These are phyloP conservation scores for Prunella strophiata DNA, from an alignment of 2,797 vertebrate species.

Conservation along the genomic window DNA sequence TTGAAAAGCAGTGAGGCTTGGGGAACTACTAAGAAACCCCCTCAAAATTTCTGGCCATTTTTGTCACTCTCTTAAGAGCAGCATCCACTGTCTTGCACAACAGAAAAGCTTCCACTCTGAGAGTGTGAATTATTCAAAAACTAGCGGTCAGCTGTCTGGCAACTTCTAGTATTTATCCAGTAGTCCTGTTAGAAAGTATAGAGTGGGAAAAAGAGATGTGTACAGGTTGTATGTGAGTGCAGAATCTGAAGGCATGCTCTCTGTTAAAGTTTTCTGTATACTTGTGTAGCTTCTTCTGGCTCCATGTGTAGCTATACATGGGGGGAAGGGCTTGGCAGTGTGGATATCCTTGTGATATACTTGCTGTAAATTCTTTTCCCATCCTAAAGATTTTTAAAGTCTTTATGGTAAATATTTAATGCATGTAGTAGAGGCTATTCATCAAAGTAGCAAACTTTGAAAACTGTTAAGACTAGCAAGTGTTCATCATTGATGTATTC, in stretches of 20 bases:
- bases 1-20: not conserved
- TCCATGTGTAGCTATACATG: not conserved
- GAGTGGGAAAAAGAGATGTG: not conserved
- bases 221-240: not conserved
- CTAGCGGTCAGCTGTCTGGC: not conserved
- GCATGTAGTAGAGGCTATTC: not conserved
- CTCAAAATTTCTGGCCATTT: not conserved
- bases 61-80: not conserved
- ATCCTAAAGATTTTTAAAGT: not conserved
- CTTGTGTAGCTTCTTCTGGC: not conserved
- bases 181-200: not conserved
- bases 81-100: not conserved
- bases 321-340: not conserved
- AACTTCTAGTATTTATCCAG: not conserved
- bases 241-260: not conserved
- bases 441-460: not conserved
- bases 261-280: not conserved
- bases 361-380: not conserved
- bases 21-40: not conserved
- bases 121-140: not conserved
- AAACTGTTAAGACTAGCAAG: not conserved
- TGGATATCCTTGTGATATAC: not conserved
- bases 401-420: not conserved
- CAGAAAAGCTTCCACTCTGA: not conserved
- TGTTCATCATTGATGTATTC: constrained; percentile 4